Conservation (phyloP, 2,888 invertebrate genomes). For the Ferdinandea cuprea region DNA sequence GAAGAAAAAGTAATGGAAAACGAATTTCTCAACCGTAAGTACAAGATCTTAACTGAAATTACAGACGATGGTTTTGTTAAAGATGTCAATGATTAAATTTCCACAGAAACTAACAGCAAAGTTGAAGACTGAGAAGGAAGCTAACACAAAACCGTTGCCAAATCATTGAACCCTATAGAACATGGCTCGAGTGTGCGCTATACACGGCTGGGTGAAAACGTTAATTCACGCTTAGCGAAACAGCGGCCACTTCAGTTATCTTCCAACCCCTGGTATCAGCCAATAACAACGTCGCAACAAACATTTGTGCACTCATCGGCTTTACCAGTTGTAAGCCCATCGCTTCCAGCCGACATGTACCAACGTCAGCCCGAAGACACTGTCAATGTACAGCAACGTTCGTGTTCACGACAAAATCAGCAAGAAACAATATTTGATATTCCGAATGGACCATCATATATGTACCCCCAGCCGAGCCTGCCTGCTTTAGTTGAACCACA, state of each 20-base stretch:
- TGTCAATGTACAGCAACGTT: neutral
- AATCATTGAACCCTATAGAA: neutral
- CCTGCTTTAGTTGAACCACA: neutral
- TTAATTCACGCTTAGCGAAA: neutral
- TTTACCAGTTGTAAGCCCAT: neutral
- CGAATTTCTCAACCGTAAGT: neutral
- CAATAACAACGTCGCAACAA: neutral
- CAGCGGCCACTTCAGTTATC: neutral
- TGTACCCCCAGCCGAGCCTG: neutral
- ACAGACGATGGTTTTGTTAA: neutral
- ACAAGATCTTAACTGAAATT: neutral
- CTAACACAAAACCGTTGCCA: neutral
- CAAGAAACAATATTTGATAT: neutral
- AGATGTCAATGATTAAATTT: neutral
- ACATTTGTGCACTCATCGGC: neutral
- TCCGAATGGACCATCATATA: neutral
- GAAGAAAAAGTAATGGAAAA: neutral
- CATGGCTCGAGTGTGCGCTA: neutral
- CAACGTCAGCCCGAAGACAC: too few species aligned
- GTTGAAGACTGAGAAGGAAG: neutral
- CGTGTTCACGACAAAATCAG: neutral
- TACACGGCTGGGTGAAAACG: neutral
- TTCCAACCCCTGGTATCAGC: neutral
- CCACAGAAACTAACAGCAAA: neutral
- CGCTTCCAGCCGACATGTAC: neutral